Evolutionary conservation across 2,797 vertebrate species (phyloP).

Genomic region (Pyrrhura leucotis): DNA sequence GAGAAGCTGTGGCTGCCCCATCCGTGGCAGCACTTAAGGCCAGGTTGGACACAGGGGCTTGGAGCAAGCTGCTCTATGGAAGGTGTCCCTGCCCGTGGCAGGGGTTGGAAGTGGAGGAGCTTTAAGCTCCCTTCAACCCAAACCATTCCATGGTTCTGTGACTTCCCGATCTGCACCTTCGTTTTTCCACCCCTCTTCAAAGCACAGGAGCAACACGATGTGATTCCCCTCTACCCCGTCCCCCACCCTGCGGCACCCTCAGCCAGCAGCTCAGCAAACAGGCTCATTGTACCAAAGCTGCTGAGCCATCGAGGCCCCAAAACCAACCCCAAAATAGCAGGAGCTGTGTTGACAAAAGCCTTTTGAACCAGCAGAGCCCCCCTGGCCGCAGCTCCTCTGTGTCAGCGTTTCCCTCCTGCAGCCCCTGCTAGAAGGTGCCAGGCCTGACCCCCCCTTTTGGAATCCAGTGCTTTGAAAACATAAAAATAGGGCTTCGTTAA

Average conservation of each 20-base stretch:
- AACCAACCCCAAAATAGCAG: background rate
- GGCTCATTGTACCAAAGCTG: constrained; percentile 4
- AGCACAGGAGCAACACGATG: fast-evolving
- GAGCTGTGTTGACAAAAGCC: constrained; percentile 7
- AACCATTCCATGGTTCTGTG: background rate
- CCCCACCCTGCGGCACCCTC: background rate
- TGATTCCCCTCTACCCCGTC: fast-evolving
- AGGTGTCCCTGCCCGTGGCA: background rate
- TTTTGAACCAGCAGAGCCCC: background rate
- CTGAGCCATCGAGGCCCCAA: constrained; percentile 18
- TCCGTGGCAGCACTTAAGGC: no score
- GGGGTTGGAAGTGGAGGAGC: background rate
- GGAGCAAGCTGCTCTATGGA: background rate
- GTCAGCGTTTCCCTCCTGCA: background rate
- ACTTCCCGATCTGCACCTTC: fast-evolving
- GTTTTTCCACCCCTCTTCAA: fast-evolving
- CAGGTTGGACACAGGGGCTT: background rate
- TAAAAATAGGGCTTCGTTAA: background rate
- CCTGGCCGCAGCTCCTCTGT: background rate
- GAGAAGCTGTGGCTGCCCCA: no score
- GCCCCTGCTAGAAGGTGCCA: background rate
- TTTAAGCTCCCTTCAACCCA: background rate
- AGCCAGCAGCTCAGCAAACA: constrained; percentile 11
- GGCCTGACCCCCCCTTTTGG: background rate
- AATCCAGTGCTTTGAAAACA: background rate